Conservation (phyloP, 2,113 vertebrate genomes). For the Poecilia latipinna region DNA sequence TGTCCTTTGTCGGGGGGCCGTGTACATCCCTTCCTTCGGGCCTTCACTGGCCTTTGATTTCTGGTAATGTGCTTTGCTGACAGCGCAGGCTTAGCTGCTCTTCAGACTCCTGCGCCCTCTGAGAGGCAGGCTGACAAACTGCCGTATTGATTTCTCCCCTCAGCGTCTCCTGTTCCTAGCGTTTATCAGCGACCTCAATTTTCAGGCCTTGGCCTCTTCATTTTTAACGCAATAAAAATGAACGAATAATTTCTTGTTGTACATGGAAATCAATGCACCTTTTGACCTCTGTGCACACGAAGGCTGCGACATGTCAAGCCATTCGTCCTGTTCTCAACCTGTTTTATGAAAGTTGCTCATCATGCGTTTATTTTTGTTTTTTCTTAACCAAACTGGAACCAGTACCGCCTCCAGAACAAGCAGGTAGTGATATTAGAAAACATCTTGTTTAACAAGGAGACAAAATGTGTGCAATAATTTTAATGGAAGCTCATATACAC, state of each 20-base stretch:
- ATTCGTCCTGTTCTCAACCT: slow-evolving; percentile 52
- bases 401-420: background rate
- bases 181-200: slow-evolving; percentile 90
- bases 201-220: slow-evolving; percentile 86
- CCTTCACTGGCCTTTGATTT: slow-evolving; percentile 90
- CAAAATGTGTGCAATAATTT: background rate
- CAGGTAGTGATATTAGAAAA: background rate
- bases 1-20: slow-evolving; percentile 79
- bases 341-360: slow-evolving; percentile 30
- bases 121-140: slow-evolving; percentile 93
- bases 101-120: slow-evolving; percentile 76
- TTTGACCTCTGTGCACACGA: slow-evolving; percentile 81
- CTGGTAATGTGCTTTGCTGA: slow-evolving; percentile 95
- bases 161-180: slow-evolving; percentile 85
- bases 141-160: slow-evolving; percentile 88
- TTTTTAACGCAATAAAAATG: slow-evolving; percentile 90
- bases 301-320: slow-evolving; percentile 68
- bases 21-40: slow-evolving; percentile 76
- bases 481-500: background rate
- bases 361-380: background rate
- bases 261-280: slow-evolving; percentile 98
- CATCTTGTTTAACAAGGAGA: background rate
- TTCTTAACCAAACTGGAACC: background rate
- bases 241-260: slow-evolving; percentile 97
- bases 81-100: slow-evolving; percentile 85